Evolutionary conservation across 2,113 vertebrate species (phyloP), one percentile per base, ranked within the genome.

Genomic region (Poicephalus gulielmi): DNA sequence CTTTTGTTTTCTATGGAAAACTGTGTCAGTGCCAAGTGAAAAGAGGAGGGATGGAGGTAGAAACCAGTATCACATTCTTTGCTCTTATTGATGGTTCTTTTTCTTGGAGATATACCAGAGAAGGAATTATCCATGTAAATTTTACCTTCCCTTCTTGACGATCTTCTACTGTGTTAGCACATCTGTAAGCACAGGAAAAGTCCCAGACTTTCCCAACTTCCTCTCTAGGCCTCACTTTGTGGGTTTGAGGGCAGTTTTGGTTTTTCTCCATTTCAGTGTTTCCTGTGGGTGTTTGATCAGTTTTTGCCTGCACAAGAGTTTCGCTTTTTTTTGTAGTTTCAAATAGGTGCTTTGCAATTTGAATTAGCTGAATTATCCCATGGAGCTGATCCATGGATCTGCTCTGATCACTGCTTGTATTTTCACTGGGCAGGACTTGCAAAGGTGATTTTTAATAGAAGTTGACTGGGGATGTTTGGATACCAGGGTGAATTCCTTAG

Each of bases 131-230:
- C 59, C 41, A 25, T 35, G 35, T 7, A 27, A 37, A 33, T 74
- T 88, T 83, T 46, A 8, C 11, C 20, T 16, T 17, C 31, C 3
- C 39, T 73, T 64, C 76, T 53, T 80, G 39, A 83, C 5, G 12
- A 41, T 17, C 33, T 81, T 46, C 70, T 28, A 41, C 25, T 12
- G 24, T 37, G 11, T 7, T 39, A 80, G 27, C 47, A 73, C 52
- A 90, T n/a, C 31, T 41, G 11, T 8, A 74, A 74, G 83, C 46
- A 59, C 41, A 81, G 35, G 66, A 78, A 16, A 93, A 88, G n/a
- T 30, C 55, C 39, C 73, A 13, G 17, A 49, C 60, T 94, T 94
- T 92, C 86, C 25, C 95, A 94, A 88, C 80, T 93, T 97, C 95
- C 95, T 77, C n/a, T 63, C 47, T 22, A 62, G 67, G 43, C 52